Evolutionary conservation across 1,140 invertebrate species (phyloP), one percentile per base, ranked within the genome.

Genomic region (Chlorops oryzae): DNA sequence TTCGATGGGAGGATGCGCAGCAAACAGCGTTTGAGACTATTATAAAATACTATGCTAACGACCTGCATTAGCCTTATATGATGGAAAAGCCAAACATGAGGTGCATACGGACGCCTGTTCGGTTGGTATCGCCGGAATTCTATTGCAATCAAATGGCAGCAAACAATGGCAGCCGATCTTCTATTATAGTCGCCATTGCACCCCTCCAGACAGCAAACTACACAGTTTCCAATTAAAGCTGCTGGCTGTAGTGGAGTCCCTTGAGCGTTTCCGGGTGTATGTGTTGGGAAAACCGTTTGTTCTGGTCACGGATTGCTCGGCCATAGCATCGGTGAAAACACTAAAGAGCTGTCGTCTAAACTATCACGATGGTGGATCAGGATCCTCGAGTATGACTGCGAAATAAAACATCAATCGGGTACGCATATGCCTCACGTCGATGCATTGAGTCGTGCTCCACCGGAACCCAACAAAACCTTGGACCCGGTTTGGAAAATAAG

Each of bases 271-370:
- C 35, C 57, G 66, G 15, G 52, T 61, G 9, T 71, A 64, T 37
- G 25, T 73, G 12, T 13, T 72, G n/a, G 69, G 66, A 1, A 66
- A 64, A 15, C 35, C 40, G 9, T 75, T 75, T 40, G 66, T 40
- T 41, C 60, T 64, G 38, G 59, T 72, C 35, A 73, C 49, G 2
- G 73, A 61, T 61, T 74, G 73, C 46, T 65, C 63, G 27, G 68
- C 72, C 2, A 63, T 76, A 3, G 49, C 56, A 13, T 42, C 10
- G 55, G 59, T 41, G 73, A 73, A 0, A 46, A 73, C 18, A 71
- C 70, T 56, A 72, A 67, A 43, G 66, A 73, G 47, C 32, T 73
- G 5, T 53, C 59, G 22, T 63, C 56, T 7, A 43, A 55, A 27
- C 55, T 68, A 24, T 47, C 56, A 0, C 35, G 65, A 15, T 70